phyloP scores from a whole-genome alignment of 2,888 invertebrate genomes.

The Acleris literana region DNA sequence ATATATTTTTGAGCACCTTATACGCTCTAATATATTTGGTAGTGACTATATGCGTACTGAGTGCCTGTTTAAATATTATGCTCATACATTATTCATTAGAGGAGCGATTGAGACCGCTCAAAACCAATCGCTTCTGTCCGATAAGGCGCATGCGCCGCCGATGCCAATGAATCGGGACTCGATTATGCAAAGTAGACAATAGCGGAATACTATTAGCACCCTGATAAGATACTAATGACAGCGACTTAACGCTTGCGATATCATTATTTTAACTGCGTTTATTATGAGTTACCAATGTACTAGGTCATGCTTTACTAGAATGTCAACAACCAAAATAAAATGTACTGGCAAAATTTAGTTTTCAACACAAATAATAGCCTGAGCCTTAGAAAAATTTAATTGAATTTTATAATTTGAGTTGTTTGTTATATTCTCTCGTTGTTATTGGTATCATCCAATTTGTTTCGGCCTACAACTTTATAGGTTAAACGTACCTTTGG shows the following conservation, averaged over 20 bases:
- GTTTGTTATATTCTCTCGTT: background rate
- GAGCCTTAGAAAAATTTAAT: too few species aligned
- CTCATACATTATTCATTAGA: slow-evolving; percentile 12
- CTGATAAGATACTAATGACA: slow-evolving; percentile 11
- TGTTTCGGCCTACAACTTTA: background rate
- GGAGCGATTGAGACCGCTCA: slow-evolving; percentile 1
- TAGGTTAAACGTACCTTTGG: slow-evolving; percentile 63
- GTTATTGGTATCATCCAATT: background rate
- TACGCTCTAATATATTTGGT: too few species aligned
- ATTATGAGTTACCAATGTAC: background rate
- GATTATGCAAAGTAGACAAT: slow-evolving; percentile 38
- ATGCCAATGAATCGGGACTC: slow-evolving; percentile 23
- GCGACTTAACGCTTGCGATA: background rate
- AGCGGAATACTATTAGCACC: slow-evolving; percentile 4
- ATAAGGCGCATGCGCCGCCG: slow-evolving; percentile 48
- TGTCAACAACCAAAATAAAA: too few species aligned
- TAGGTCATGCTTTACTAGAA: too few species aligned
- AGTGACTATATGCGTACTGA: too few species aligned
- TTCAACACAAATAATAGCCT: too few species aligned
- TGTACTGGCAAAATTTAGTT: too few species aligned
- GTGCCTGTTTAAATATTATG: slow-evolving; percentile 1
- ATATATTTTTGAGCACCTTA: too few species aligned
- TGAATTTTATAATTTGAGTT: too few species aligned
- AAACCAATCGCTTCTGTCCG: slow-evolving; percentile 7
- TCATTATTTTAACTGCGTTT: slow-evolving; percentile 1